Evolutionary conservation across 2,113 vertebrate species (phyloP).

Genomic region (Pituophis catenifer): DNA sequence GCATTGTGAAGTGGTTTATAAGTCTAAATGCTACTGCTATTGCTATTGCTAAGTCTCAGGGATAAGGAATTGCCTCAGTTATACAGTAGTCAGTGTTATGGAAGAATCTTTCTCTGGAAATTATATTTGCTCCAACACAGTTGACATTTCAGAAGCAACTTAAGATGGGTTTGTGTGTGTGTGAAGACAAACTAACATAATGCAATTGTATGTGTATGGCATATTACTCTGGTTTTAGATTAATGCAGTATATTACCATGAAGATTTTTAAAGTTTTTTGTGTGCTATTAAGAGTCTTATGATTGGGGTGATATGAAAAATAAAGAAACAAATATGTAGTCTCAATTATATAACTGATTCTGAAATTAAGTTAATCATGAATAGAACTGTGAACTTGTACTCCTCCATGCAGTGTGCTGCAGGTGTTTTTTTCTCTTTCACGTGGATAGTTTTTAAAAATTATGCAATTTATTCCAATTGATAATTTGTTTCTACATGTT

Average conservation of each 20-base stretch:
- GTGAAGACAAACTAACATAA: not conserved
- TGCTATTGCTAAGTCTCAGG: not conserved
- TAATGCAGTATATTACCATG: not conserved
- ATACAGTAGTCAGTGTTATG: not conserved
- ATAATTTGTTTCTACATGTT: constrained; percentile 33
- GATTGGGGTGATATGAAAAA: not conserved
- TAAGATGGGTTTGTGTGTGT: not conserved
- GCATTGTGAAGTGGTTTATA: not conserved
- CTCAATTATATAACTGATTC: not conserved
- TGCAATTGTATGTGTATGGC: not conserved
- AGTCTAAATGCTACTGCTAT: not conserved
- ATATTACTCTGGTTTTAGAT: not conserved
- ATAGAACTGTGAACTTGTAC: not conserved
- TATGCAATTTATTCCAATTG: not conserved
- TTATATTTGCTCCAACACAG: not conserved
- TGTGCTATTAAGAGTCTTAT: not conserved
- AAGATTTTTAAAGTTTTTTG: not conserved
- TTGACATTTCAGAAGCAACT: not conserved
- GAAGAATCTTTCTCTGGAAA: not conserved
- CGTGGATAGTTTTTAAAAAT: not conserved
- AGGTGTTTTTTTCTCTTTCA: not conserved
- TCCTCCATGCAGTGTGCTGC: not conserved
- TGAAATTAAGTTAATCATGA: not conserved
- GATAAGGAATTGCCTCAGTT: not conserved
- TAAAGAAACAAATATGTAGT: not conserved